These are phyloP conservation scores for Hipposideros armiger DNA, from an alignment of 2,113 vertebrate species.

Conservation along the genomic window DNA sequence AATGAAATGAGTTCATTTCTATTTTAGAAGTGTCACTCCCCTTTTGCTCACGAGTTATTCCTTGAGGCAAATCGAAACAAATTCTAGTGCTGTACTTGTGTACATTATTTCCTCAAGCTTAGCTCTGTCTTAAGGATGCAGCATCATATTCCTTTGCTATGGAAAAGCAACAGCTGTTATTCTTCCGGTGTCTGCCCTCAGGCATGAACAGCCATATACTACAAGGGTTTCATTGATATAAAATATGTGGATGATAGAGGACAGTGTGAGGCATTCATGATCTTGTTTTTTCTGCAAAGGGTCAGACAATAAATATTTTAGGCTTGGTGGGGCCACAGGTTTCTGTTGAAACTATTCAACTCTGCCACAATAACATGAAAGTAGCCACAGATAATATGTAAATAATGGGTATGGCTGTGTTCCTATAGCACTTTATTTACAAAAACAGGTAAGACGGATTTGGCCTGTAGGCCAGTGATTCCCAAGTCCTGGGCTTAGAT, in stretches of 20 bases:
- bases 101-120: too few relatives aligned
- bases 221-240: accelerated
- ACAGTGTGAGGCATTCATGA: not conserved
- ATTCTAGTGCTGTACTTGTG: not conserved
- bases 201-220: not conserved
- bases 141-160: not conserved
- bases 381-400: not conserved
- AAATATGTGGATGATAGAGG: not conserved
- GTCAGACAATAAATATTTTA: not conserved
- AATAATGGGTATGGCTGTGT: not conserved
- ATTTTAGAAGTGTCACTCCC: not conserved
- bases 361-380: not conserved
- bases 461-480: not conserved
- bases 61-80: not conserved
- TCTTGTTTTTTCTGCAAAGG: not conserved
- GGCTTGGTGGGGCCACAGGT: not conserved
- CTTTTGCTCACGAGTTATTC: not conserved
- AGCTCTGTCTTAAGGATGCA: not conserved
- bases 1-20: not conserved
- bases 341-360: not conserved
- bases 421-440: not conserved
- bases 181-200: not conserved
- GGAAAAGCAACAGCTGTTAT: not conserved
- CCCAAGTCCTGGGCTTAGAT: not conserved
- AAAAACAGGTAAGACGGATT: not conserved